A percentile compares a stretch with the other conserved stretches of the same genome.
phyloP scores from a whole-genome alignment of 2,888 invertebrate genomes.

The Sarcophaga carnaria region DNA sequence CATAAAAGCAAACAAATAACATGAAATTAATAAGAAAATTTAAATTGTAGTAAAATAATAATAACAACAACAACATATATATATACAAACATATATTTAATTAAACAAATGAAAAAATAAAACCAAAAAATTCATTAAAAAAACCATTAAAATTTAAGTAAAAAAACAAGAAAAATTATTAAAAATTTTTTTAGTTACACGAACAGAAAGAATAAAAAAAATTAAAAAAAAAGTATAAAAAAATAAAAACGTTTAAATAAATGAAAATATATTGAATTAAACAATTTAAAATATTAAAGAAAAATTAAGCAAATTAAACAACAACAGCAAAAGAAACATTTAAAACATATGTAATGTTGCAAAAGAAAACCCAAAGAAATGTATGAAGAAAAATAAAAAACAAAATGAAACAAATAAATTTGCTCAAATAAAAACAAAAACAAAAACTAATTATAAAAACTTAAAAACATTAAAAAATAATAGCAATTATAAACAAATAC shows the following conservation, averaged over 20 bases:
- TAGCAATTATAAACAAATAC: constrained; percentile 59
- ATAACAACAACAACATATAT: not conserved
- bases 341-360: not conserved
- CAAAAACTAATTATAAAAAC: constrained; percentile 62
- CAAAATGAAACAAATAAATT: constrained; percentile 56
- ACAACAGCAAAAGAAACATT: constrained; percentile 9
- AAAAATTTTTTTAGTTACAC: constrained; percentile 60
- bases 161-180: constrained; percentile 42
- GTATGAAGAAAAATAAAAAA: constrained; percentile 35
- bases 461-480: constrained; percentile 39
- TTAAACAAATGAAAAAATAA: constrained; percentile 17
- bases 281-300: constrained; percentile 47
- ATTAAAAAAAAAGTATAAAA: not conserved
- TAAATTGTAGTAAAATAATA: constrained; percentile 44
- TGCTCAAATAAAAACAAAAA: constrained; percentile 55
- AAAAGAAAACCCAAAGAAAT: not conserved
- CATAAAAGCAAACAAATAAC: not conserved
- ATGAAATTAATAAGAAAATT: constrained; percentile 13
- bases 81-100: not conserved
- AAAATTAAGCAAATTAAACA: constrained; percentile 4
- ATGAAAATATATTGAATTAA: constrained; percentile 43
- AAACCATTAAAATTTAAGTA: constrained; percentile 32
- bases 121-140: not conserved
- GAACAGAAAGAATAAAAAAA: constrained; percentile 31
- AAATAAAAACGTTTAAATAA: constrained; percentile 31